phyloP scores from a whole-genome alignment of 1,140 invertebrate species.

The Drosophila hydei region DNA sequence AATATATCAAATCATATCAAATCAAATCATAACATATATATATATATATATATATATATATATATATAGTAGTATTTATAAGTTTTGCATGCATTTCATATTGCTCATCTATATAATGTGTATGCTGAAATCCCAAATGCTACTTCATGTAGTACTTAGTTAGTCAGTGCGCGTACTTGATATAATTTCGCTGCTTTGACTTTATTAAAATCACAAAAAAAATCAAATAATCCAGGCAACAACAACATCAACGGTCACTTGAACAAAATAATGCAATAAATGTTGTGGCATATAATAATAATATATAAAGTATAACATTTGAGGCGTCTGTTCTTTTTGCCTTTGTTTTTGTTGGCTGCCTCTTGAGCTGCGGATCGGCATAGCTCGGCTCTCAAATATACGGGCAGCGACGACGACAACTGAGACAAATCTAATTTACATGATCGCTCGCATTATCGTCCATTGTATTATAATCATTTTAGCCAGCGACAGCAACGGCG shows the following conservation, averaged over 20 bases:
- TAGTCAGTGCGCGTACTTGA: slow-evolving; percentile 34
- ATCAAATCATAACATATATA: background rate
- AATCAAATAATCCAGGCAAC: slow-evolving; percentile 8
- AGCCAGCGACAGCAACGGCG: slow-evolving; percentile 15
- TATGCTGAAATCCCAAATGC: slow-evolving; percentile 5
- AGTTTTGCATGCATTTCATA: background rate
- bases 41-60: background rate
- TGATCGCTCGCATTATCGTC: slow-evolving; percentile 81
- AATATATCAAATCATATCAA: no score
- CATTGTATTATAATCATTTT: slow-evolving; percentile 81
- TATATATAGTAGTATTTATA: background rate
- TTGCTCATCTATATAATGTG: no score
- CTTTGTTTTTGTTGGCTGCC: slow-evolving; percentile 16
- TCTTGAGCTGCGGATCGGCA: slow-evolving; percentile 9
- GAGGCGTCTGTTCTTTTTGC: slow-evolving; percentile 23
- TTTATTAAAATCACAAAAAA: slow-evolving; percentile 11
- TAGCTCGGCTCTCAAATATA: background rate
- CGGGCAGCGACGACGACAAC: slow-evolving; percentile 38
- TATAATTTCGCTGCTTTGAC: slow-evolving; percentile 26
- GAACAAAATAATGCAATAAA: slow-evolving; percentile 65
- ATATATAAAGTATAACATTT: background rate
- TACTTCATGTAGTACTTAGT: slow-evolving; percentile 40
- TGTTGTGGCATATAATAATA: slow-evolving; percentile 28
- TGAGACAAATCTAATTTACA: slow-evolving; percentile 83
- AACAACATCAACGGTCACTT: slow-evolving; percentile 44